Conservation (phyloP, 2,888 invertebrate species). For the Lycia hirtaria region DNA sequence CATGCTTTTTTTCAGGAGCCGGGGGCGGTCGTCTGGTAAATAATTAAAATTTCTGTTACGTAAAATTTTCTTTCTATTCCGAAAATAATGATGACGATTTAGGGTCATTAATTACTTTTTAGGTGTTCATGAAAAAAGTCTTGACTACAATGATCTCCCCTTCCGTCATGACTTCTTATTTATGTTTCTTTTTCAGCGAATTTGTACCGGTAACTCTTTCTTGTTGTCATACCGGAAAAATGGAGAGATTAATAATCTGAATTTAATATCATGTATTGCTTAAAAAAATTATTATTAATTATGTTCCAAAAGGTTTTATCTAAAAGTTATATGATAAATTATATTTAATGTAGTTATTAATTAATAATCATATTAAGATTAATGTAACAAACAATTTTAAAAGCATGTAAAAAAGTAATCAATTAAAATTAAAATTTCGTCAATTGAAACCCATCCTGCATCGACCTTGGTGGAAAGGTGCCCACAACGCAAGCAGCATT, state of each 20-base stretch:
- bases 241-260: not conserved
- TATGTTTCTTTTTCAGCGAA: conserved; percentile 6
- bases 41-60: conserved; percentile 3
- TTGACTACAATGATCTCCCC: not conserved
- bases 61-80: not conserved
- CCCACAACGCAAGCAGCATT: too few relatives aligned
- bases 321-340: too few relatives aligned
- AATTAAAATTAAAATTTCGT: too few relatives aligned
- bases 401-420: too few relatives aligned
- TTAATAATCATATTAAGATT: too few relatives aligned
- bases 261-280: not conserved
- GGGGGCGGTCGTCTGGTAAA: not conserved
- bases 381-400: too few relatives aligned
- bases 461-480: too few relatives aligned
- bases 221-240: not conserved
- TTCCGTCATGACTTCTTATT: not conserved
- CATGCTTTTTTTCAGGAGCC: conserved; percentile 7
- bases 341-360: too few relatives aligned
- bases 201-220: not conserved
- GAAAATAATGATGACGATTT: conserved; percentile 2
- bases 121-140: not conserved
- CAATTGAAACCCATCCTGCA: too few relatives aligned
- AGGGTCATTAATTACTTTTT: not conserved
- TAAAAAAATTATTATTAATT: too few relatives aligned
- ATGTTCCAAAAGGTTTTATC: too few relatives aligned